phyloP scores from a whole-genome alignment of 64 coral and sea anemone species.

The Dendronephthya gigantea region DNA sequence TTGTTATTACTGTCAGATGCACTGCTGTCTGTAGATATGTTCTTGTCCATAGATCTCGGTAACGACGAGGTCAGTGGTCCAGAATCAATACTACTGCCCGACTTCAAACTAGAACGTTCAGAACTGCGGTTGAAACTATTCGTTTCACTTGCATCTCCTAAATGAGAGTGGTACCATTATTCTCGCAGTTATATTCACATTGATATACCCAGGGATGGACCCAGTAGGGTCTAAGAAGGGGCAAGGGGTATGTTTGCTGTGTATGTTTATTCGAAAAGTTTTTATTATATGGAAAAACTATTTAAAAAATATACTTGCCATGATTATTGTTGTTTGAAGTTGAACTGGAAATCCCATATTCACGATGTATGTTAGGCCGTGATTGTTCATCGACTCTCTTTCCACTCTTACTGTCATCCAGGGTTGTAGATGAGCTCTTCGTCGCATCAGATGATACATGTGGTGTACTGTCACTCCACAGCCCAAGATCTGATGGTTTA shows the following conservation, averaged over 20 bases:
- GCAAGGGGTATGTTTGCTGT: too few species aligned
- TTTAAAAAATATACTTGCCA: not conserved
- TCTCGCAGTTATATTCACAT: not conserved
- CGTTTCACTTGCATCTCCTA: not conserved
- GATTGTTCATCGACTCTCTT: not conserved
- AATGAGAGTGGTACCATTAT: not conserved
- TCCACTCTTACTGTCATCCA: not conserved
- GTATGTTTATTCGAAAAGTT: too few species aligned
- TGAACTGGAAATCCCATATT: not conserved
- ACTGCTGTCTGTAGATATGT: not conserved
- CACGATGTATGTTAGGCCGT: not conserved
- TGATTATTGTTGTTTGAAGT: not conserved
- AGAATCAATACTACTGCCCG: not conserved
- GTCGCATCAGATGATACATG: conserved; percentile 1
- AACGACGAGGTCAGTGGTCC: not conserved
- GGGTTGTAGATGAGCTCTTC: not conserved
- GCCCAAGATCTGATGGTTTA: not conserved
- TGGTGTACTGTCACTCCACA: not conserved
- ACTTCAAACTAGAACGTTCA: not conserved
- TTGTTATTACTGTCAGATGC: conserved; percentile 5
- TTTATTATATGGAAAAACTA: too few species aligned
- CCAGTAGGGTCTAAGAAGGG: too few species aligned
- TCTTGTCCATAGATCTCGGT: not conserved
- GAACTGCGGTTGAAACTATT: not conserved
- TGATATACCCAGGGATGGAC: too few species aligned